Evolutionary conservation across 92 coral and sea anemone genomes (phyloP), one percentile per base, ranked within the genome.

Genomic region (Porites rus): DNA sequence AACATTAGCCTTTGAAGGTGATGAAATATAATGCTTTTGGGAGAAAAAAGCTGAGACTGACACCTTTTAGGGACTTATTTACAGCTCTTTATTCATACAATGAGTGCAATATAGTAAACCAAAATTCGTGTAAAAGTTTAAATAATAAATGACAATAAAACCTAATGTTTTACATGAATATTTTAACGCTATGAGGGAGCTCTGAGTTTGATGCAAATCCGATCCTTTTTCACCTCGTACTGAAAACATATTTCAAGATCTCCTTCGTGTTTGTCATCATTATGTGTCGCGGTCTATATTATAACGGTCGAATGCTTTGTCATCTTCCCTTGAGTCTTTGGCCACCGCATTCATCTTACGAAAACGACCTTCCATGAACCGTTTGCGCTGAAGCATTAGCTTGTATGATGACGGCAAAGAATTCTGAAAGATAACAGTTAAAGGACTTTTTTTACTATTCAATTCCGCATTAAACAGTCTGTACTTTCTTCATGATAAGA

Each of bases 301-400:
- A 59, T 11, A 77, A n/a, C 5, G 12, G n/a, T 38, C 54, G 60
- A 12, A 62, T 19, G 3, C 2, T 51, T 9, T 1, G 8, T 81
- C 86, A 58, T 56, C 67, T 81, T 70, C 59, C 77, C 66, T 54
- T 3, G 67, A 28, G 53, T 70, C 77, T 81, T 70, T 81, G 31
- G 20, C 68, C 31, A n/a, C 77, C 54, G 13, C 18, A 20, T 20
- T 18, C 28, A 71, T 3, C 19, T 58, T 56, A 18, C 56, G 56
- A 16, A 54, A 17, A 2, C 51, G 67, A 16, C 18, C 64, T 69
- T 80, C 69, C 66, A 80, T 67, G 76, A 80, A 80, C 9, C 85
- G 70, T 69, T 43, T 69, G 69, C 17, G 65, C 50, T 54, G 59
- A 5, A 81, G 56, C 12, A 59, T 38, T 12, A 19, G 77, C 52